phyloP scores from a whole-genome alignment of 1,140 invertebrate genomes.

The Ceratina japonica region DNA sequence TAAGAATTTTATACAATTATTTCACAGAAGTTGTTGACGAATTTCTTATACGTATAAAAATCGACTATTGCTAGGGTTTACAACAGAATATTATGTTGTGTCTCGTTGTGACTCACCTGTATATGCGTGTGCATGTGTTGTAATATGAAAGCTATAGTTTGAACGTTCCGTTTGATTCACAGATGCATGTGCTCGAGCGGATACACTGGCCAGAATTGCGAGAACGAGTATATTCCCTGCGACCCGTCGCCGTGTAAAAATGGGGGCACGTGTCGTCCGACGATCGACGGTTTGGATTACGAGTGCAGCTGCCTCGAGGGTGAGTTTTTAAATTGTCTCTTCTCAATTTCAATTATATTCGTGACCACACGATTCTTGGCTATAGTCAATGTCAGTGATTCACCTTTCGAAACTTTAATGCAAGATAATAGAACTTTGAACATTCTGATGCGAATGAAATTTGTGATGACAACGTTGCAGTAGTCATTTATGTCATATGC shows the following conservation, averaged over 20 bases:
- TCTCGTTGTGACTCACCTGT: too few species aligned
- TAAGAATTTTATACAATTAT: too few species aligned
- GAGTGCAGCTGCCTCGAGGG: conserved; percentile 92
- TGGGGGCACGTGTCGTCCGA: conserved; percentile 89
- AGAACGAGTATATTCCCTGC: conserved; percentile 93
- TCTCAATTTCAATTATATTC: conserved; percentile 4
- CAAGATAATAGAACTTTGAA: too few species aligned
- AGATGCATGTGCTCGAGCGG: conserved; percentile 93
- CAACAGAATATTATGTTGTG: too few species aligned
- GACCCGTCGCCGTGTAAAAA: conserved; percentile 94
- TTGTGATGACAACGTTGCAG: too few species aligned
- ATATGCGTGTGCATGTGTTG: too few species aligned
- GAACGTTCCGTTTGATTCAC: conserved; percentile 68
- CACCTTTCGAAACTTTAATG: too few species aligned
- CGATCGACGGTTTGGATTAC: conserved; percentile 86
- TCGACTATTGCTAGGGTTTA: too few species aligned
- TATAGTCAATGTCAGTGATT: background rate
- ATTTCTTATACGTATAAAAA: too few species aligned
- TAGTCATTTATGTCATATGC: too few species aligned
- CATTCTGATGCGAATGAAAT: too few species aligned
- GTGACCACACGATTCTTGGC: background rate
- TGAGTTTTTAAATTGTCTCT: conserved; percentile 79
- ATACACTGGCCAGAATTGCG: conserved; percentile 94
- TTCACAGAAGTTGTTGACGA: too few species aligned
- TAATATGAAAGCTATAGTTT: background rate